phyloP scores from a whole-genome alignment of 2,797 vertebrate species.

The Phaenicophaeus curvirostris region DNA sequence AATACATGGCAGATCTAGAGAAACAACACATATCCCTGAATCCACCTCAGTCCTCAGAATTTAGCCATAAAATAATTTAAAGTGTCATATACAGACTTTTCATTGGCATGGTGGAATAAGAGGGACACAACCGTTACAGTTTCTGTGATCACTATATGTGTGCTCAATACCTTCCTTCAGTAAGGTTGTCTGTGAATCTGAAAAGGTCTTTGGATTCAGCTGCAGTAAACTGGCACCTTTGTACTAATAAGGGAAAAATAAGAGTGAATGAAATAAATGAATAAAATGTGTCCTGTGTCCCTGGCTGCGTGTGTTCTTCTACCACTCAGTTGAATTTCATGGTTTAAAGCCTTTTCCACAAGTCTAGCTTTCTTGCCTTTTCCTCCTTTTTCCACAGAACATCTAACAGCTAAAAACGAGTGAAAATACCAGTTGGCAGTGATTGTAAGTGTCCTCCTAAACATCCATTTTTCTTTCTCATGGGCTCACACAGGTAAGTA shows the following conservation, averaged over 20 bases:
- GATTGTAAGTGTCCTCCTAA: not conserved
- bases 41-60: not conserved
- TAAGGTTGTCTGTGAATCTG: not conserved
- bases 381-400: not conserved
- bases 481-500: not conserved
- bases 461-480: not conserved
- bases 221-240: not conserved
- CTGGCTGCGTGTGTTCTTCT: not conserved
- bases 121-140: not conserved
- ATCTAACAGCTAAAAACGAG: not conserved
- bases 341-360: not conserved
- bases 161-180: not conserved
- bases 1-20: not conserved
- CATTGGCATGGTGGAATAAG: not conserved
- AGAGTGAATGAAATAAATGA: not conserved
- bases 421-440: not conserved
- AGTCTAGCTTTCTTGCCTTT: not conserved
- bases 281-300: not conserved
- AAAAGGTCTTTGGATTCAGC: not conserved
- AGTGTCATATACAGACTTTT: conserved; percentile 9
- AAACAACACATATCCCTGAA: not conserved
- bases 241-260: not conserved
- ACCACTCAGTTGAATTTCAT: not conserved
- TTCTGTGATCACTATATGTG: not conserved
- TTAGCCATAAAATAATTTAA: not conserved